A percentile compares a stretch with the other conserved stretches of the same genome.
These are phyloP conservation scores for Parazoanthus atlanticus DNA, from an alignment of 92 coral and sea anemone genomes.

Conservation along the genomic window DNA sequence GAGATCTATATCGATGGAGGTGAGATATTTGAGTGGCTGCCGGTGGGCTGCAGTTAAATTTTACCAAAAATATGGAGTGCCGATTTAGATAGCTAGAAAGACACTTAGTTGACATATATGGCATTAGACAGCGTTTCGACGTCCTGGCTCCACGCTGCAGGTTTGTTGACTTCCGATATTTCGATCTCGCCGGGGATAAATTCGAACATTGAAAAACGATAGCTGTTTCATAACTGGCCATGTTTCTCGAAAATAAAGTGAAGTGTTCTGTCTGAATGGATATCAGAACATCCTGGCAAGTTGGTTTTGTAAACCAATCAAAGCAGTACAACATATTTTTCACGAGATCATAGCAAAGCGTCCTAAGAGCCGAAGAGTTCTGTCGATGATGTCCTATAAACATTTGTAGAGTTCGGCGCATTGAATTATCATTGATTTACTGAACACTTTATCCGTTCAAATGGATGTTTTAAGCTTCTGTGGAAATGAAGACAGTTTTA, in stretches of 20 bases:
- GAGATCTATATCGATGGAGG: constrained; percentile 89
- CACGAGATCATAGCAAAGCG: neutral
- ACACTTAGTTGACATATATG: neutral
- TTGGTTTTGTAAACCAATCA: neutral
- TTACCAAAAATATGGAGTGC: neutral
- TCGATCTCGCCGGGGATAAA: neutral
- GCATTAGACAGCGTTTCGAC: neutral
- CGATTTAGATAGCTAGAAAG: constrained; percentile 2
- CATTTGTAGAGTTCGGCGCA: neutral
- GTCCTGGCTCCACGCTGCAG: neutral
- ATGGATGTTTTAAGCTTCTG: neutral
- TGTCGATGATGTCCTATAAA: neutral
- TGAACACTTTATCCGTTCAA: neutral
- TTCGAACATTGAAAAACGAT: neutral
- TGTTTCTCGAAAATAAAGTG: neutral
- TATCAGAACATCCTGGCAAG: neutral
- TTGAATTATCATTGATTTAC: neutral
- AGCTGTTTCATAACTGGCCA: neutral
- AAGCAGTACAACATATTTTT: constrained; percentile 2
- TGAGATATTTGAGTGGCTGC: constrained; percentile 41
- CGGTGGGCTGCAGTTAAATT: neutral
- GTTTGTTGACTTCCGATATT: constrained; percentile 1
- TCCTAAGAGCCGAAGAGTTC: neutral
- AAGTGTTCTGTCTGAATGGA: neutral
- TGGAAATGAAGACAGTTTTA: neutral